phyloP scores from a whole-genome alignment of 35 echinoderm and acorn worm species.

The Lytechinus pictus region DNA sequence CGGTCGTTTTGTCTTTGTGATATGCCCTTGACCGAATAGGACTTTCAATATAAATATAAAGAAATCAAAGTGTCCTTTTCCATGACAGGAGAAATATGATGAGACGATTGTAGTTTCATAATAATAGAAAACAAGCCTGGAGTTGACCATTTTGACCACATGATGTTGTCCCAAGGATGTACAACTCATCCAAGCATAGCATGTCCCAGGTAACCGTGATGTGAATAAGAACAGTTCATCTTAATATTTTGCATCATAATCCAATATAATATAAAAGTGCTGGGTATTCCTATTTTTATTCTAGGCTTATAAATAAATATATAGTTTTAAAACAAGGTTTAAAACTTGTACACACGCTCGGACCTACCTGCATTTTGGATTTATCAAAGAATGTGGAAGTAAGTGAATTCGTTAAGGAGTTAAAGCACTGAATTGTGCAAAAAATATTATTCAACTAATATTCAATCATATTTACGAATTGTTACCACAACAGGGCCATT shows the following conservation, averaged over 20 bases:
- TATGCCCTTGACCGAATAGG: background rate
- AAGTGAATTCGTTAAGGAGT: too few species aligned
- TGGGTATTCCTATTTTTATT: too few species aligned
- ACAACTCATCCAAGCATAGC: background rate
- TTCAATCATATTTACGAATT: too few species aligned
- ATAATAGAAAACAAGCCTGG: background rate
- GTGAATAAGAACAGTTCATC: background rate
- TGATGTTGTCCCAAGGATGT: background rate
- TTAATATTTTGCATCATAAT: background rate
- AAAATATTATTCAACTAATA: too few species aligned
- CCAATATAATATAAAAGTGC: background rate
- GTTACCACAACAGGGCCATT: too few species aligned
- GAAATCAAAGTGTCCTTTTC: background rate
- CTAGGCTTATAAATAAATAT: too few species aligned
- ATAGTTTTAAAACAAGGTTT: too few species aligned
- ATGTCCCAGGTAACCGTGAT: background rate
- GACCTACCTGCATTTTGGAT: too few species aligned
- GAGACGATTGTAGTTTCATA: background rate
- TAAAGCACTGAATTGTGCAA: too few species aligned
- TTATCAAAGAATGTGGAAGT: too few species aligned
- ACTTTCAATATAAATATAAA: background rate
- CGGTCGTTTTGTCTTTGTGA: background rate
- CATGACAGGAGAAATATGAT: background rate
- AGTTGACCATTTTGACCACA: background rate
- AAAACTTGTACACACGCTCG: too few species aligned